phyloP scores from a whole-genome alignment of 1,140 invertebrate genomes.

The Saccostrea cuccullata region DNA sequence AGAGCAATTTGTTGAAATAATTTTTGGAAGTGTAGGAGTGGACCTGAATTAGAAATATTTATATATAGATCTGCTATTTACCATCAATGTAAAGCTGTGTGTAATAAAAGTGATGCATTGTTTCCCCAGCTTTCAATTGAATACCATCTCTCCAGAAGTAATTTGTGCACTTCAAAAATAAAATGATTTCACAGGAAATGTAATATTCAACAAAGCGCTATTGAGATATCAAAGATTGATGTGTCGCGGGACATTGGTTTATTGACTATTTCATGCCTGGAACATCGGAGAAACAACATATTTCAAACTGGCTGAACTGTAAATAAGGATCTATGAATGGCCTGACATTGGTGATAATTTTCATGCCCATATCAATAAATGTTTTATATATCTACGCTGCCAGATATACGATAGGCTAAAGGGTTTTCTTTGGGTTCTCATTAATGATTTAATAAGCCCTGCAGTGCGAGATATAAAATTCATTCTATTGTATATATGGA shows the following conservation, averaged over 20 bases:
- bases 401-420: background rate
- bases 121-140: background rate
- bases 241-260: background rate
- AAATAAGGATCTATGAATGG: background rate
- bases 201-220: background rate
- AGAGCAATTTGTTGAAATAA: too few relatives aligned
- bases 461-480: background rate
- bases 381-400: background rate
- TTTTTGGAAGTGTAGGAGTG: too few relatives aligned
- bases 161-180: background rate
- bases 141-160: background rate
- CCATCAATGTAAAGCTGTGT: too few relatives aligned
- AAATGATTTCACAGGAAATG: too few relatives aligned
- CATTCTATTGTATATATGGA: background rate
- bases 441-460: conserved; percentile 16
- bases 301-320: conserved; percentile 9
- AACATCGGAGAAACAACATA: background rate
- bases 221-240: background rate
- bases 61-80: too few relatives aligned
- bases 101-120: background rate
- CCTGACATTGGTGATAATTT: background rate
- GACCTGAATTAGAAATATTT: too few relatives aligned
- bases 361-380: conserved; percentile 26
- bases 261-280: background rate
- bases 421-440: background rate